phyloP scores from a whole-genome alignment of 2,113 vertebrate species.

The Leucoraja erinaceus region DNA sequence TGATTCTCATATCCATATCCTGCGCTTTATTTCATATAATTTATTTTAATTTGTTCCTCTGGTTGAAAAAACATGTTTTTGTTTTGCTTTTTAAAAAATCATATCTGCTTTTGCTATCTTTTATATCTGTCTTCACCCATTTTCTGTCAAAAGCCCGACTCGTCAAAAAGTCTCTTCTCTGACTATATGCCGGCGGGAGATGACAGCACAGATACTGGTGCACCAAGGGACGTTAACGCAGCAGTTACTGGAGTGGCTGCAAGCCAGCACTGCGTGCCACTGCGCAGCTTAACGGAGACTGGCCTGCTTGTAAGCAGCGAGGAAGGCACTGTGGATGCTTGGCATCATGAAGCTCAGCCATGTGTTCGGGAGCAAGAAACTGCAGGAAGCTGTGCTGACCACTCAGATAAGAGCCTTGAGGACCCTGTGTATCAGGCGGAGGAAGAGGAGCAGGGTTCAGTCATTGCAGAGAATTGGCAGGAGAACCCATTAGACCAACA shows the following conservation, averaged over 20 bases:
- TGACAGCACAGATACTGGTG: conserved; percentile 58
- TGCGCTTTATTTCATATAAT: not conserved
- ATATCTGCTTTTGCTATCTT: conserved; percentile 52
- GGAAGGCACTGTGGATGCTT: conserved; percentile 48
- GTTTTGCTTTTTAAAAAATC: conserved; percentile 62
- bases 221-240: conserved; percentile 61
- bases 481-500: conserved; percentile 50
- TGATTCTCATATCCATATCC: not conserved
- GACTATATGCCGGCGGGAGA: conserved; percentile 67
- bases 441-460: conserved; percentile 46
- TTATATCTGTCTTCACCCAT: conserved; percentile 51
- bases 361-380: conserved; percentile 45
- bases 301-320: conserved; percentile 59
- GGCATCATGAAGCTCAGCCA: conserved; percentile 45
- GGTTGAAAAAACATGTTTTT: conserved; percentile 33
- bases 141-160: conserved; percentile 63
- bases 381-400: conserved; percentile 40
- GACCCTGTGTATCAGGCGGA: conserved; percentile 49
- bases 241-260: conserved; percentile 60
- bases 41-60: conserved; percentile 4
- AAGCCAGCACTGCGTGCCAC: conserved; percentile 50
- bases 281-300: conserved; percentile 70
- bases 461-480: conserved; percentile 48
- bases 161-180: conserved; percentile 71
- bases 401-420: conserved; percentile 44